Evolutionary conservation across 2,797 vertebrate genomes (phyloP).

Genomic region (Cephalopachus bancanus): DNA sequence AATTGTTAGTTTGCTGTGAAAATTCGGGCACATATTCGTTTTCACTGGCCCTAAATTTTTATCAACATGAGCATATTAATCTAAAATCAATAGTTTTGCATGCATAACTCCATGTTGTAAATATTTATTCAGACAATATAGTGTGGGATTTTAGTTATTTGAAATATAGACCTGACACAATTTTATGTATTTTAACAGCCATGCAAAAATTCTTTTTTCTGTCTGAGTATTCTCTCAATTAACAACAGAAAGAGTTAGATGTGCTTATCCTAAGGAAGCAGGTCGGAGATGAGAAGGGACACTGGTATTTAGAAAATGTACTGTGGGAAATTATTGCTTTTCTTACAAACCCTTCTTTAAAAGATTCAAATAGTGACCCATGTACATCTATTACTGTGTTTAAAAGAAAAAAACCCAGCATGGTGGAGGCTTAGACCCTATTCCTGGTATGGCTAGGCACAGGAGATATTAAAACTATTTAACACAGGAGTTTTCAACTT

Average conservation of each 20-base stretch:
- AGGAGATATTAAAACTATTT: not conserved
- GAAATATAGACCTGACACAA: not conserved
- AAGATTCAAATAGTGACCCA: not conserved
- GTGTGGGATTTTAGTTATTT: not conserved
- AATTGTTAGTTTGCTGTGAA: not conserved
- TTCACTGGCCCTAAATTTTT: not conserved
- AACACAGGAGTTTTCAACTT: too few relatives aligned
- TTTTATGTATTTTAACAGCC: conserved; percentile 38
- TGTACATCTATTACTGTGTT: not conserved
- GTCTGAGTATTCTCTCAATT: not conserved
- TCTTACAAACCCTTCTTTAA: not conserved
- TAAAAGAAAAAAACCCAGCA: not conserved
- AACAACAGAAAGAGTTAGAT: not conserved
- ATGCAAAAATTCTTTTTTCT: not conserved
- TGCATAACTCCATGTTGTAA: not conserved
- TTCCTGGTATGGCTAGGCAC: not conserved
- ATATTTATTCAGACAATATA: not conserved
- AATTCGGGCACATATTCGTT: not conserved
- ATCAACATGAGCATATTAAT: not conserved
- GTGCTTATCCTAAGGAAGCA: not conserved
- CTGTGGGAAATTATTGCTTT: not conserved
- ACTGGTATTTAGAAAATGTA: not conserved
- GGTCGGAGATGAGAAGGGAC: not conserved
- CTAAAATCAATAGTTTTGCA: not conserved
- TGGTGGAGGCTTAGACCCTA: not conserved